phyloP scores from a whole-genome alignment of 2,113 vertebrate species.

The Paramormyrops kingsleyae region DNA sequence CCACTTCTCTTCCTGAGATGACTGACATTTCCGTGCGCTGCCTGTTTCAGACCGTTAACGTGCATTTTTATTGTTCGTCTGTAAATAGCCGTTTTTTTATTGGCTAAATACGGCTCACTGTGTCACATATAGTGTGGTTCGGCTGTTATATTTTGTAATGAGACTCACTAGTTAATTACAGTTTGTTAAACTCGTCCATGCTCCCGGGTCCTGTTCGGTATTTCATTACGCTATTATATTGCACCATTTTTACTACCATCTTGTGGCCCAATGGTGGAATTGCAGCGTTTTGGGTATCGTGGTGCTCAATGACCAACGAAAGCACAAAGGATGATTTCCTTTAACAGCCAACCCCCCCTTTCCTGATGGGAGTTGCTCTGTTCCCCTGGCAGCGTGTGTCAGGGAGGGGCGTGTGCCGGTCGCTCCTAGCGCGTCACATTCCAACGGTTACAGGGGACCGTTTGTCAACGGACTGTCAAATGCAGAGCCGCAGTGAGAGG shows the following conservation, averaged over 20 bases:
- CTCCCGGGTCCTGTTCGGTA: neutral
- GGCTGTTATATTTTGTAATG: neutral
- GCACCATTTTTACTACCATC: neutral
- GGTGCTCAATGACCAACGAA: neutral
- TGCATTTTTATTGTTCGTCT: neutral
- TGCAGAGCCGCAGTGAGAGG: slow-evolving; percentile 28
- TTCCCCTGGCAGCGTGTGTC: neutral
- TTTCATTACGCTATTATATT: neutral
- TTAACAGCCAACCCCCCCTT: neutral
- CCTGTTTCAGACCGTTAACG: neutral
- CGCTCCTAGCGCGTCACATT: neutral
- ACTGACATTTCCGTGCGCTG: neutral
- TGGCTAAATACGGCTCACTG: neutral
- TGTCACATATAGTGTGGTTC: neutral
- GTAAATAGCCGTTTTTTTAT: neutral
- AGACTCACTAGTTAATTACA: neutral
- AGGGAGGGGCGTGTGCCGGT: neutral
- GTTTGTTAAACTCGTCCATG: neutral
- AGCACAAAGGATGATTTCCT: neutral
- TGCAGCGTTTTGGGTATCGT: neutral
- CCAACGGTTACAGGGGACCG: neutral
- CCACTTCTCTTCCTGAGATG: neutral
- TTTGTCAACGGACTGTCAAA: slow-evolving; percentile 24
- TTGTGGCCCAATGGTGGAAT: slow-evolving; percentile 1
- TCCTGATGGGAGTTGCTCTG: neutral